Evolutionary conservation across 1,140 invertebrate genomes (phyloP).

Genomic region (Drosophila micromelanica): DNA sequence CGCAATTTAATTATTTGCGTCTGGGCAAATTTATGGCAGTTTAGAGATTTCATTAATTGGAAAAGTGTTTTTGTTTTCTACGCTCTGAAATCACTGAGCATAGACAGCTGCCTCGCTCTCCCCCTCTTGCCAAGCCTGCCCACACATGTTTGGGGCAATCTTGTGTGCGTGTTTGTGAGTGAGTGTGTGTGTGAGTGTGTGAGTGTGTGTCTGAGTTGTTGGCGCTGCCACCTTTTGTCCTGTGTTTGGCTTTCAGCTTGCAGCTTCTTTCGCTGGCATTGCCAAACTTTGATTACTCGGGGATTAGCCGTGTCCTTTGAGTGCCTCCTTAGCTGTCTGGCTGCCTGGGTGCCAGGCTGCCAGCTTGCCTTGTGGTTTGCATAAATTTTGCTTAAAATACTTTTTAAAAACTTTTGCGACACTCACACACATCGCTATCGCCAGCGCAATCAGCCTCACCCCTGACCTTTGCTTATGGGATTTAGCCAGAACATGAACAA

Average conservation of each 20-base stretch:
- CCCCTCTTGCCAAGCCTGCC: not conserved
- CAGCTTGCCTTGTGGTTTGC: constrained; percentile 78
- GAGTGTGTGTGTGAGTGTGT: not conserved
- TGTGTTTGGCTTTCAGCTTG: constrained; percentile 56
- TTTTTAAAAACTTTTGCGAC: constrained; percentile 81
- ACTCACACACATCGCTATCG: constrained; percentile 44
- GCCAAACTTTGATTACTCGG: constrained; percentile 82
- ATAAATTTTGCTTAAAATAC: constrained; percentile 83
- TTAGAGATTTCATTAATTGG: constrained; percentile 84
- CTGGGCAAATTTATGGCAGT: constrained; percentile 81
- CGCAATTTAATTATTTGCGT: constrained; percentile 82
- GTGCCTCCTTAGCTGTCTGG: constrained; percentile 27
- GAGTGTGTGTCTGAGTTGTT: constrained; percentile 35
- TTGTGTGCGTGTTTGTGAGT: not conserved
- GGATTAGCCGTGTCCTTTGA: constrained; percentile 69
- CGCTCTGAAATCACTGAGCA: not conserved
- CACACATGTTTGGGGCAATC: constrained; percentile 3
- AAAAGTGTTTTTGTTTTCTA: constrained; percentile 72
- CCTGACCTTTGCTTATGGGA: constrained; percentile 52
- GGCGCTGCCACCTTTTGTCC: constrained; percentile 26
- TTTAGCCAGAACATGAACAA: constrained; percentile 31
- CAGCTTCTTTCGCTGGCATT: constrained; percentile 59
- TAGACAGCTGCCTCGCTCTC: not conserved
- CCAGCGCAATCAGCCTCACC: constrained; percentile 22
- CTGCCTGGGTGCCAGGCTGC: not conserved